These are phyloP conservation scores for Mystacornis crossleyi DNA, from an alignment of 2,113 vertebrate species.

Conservation along the genomic window DNA sequence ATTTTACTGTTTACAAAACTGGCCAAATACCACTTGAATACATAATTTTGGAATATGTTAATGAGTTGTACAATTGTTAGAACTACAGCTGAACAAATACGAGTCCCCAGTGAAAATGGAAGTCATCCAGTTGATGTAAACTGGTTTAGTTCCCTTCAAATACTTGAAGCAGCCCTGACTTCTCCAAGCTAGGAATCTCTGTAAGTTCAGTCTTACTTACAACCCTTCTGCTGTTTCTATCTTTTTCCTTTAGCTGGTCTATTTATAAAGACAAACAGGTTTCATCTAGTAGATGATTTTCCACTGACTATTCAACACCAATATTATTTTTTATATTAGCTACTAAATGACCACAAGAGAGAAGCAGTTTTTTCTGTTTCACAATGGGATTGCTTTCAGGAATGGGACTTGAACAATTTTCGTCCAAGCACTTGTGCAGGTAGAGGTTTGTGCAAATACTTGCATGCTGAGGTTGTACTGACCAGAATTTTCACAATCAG, in stretches of 20 bases:
- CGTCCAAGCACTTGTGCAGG: neutral
- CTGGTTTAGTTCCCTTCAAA: neutral
- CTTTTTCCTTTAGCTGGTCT: neutral
- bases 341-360: neutral
- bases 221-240: neutral
- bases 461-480: neutral
- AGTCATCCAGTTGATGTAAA: neutral
- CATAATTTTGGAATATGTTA: neutral
- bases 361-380: neutral
- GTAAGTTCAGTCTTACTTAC: neutral
- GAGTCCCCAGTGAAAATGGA: neutral
- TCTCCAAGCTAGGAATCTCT: neutral
- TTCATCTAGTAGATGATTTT: neutral
- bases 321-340: neutral
- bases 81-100: neutral
- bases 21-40: neutral
- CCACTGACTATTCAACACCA: neutral
- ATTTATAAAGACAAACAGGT: neutral
- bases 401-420: neutral
- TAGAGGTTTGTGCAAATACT: neutral
- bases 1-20: neutral
- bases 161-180: neutral
- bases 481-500: neutral
- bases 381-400: neutral
- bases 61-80: neutral